Evolutionary conservation across 2,797 vertebrate genomes (phyloP).

Genomic region (Gouania willdenowi): DNA sequence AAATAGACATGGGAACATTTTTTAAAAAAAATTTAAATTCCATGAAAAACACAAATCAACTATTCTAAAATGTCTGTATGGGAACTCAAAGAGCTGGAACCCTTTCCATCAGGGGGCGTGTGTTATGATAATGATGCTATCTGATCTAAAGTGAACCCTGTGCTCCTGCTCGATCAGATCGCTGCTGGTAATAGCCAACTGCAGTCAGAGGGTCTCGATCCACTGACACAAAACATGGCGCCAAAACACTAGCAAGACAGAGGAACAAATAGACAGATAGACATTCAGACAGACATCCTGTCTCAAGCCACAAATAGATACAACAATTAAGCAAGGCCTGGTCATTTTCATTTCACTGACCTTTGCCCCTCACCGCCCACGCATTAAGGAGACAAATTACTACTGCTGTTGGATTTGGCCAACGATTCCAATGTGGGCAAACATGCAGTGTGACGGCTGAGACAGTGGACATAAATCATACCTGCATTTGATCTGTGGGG

Average conservation of each 20-base stretch:
- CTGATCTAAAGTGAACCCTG: slow-evolving; percentile 23
- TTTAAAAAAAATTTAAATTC: not conserved
- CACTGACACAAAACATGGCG: slow-evolving; percentile 40
- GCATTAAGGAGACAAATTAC: slow-evolving; percentile 68
- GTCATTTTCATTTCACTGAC: slow-evolving; percentile 70
- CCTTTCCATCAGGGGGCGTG: slow-evolving; percentile 9
- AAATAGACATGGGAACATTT: not conserved
- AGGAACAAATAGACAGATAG: slow-evolving; percentile 59
- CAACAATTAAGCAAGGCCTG: slow-evolving; percentile 71
- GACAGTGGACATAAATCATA: slow-evolving; percentile 85
- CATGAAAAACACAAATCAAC: not conserved
- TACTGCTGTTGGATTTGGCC: slow-evolving; percentile 50
- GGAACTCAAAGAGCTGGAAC: not conserved
- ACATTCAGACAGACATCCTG: slow-evolving; percentile 61
- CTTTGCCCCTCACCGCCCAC: slow-evolving; percentile 59
- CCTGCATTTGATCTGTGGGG: slow-evolving; percentile 78
- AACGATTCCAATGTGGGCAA: slow-evolving; percentile 32
- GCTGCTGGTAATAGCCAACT: slow-evolving; percentile 29
- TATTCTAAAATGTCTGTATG: not conserved
- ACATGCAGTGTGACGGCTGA: slow-evolving; percentile 45
- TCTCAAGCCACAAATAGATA: slow-evolving; percentile 68
- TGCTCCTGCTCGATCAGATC: slow-evolving; percentile 52
- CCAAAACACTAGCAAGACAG: slow-evolving; percentile 43
- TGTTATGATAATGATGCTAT: slow-evolving; percentile 59
- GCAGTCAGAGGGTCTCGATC: slow-evolving; percentile 40